Evolutionary conservation across 2,797 vertebrate species (phyloP), one percentile per base, ranked within the genome.

Genomic region (Hozukius guyotensis): DNA sequence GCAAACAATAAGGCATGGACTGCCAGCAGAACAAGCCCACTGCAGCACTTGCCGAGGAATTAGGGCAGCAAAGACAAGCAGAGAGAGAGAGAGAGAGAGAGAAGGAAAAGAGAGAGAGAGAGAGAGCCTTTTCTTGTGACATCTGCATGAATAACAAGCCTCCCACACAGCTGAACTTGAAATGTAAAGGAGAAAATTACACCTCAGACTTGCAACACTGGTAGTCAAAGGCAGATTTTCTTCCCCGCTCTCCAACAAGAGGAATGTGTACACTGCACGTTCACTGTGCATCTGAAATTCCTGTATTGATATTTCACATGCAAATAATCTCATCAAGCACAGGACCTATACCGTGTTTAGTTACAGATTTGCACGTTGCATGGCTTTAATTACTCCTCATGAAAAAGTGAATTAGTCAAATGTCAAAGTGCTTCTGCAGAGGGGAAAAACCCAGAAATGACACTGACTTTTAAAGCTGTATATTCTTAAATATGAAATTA

Each of bases 61-160:
- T 88, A 90, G 87, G 86, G 70, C 84, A 86, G 83, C n/a, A 32
- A 69, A 87, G 79, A 87, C 65, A 77, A n/a, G 74, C 52, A 32
- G 20, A 31, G 18, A 14, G 61, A 63, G 57, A 60, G 18, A 14
- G 61, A 63, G 57, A 60, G 57, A 56, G 61, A 69, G 59, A 53
- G 29, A 42, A 42, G 25, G 53, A 24, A 38, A 2, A 36, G 63
- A 60, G 27, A 69, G 29, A 29, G 27, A 69, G 29, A 29, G 68
- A 69, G 38, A 64, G 31, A 42, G 55, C 16, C 27, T 85, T 88
- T 90, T 82, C 72, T 89, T 76, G 79, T 90, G 90, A 91, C 91
- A 93, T 89, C 80, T 91, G 86, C 88, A 89, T 90, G 89, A 93
- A 91, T 90, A 92, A 91, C 85, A 88, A 86, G 76, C 88, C 89